These are phyloP conservation scores for Gnathonemus longibarbis DNA, from an alignment of 2,113 vertebrate species.

Conservation along the genomic window DNA sequence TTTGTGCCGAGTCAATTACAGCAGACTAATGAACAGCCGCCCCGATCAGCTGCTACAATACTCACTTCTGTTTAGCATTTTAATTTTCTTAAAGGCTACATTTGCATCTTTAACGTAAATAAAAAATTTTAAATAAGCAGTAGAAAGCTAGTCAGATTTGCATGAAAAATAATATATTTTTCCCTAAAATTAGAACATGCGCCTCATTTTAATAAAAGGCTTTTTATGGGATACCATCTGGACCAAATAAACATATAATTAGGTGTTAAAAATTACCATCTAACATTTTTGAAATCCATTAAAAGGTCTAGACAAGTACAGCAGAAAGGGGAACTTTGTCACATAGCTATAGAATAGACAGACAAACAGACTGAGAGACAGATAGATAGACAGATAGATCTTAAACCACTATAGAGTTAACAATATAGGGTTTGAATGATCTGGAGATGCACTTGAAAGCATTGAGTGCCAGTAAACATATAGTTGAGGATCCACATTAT, in stretches of 20 bases:
- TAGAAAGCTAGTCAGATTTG: slow-evolving; percentile 47
- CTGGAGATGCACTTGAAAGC: too few relatives aligned
- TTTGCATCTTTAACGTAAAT: slow-evolving; percentile 70
- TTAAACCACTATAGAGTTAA: too few relatives aligned
- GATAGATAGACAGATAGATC: neutral
- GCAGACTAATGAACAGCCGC: slow-evolving; percentile 59
- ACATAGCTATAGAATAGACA: neutral
- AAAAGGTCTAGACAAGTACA: neutral
- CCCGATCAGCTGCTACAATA: slow-evolving; percentile 43
- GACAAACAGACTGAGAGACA: neutral
- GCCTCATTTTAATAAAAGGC: slow-evolving; percentile 7
- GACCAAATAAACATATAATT: neutral
- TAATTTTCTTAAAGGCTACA: slow-evolving; percentile 65
- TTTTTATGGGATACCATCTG: neutral
- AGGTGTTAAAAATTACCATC: neutral
- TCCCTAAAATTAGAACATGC: slow-evolving; percentile 25
- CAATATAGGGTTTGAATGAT: too few relatives aligned
- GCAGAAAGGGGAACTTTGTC: neutral
- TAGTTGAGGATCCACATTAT: too few relatives aligned
- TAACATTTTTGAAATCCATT: neutral
- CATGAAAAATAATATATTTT: slow-evolving; percentile 41
- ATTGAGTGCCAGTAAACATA: too few relatives aligned
- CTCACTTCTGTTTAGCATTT: slow-evolving; percentile 46
- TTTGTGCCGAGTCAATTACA: slow-evolving; percentile 68
- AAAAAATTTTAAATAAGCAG: slow-evolving; percentile 56